Evolutionary conservation across 2,113 vertebrate species (phyloP).

Genomic region (Eretmochelys imbricata): DNA sequence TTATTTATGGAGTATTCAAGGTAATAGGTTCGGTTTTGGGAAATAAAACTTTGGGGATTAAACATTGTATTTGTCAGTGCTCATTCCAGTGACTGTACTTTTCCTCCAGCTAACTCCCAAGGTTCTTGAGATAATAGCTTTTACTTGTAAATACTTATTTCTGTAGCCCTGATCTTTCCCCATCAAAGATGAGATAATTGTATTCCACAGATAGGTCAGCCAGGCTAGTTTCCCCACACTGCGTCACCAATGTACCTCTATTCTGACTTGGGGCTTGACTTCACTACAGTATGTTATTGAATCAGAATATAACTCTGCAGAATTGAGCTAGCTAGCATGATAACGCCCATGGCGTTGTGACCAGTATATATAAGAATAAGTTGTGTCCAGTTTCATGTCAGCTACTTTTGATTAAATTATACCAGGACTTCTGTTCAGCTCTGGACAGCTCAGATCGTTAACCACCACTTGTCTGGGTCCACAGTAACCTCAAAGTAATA

Average conservation of each 20-base stretch:
- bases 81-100: constrained; percentile 69
- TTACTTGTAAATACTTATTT: constrained; percentile 69
- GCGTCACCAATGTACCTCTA: constrained; percentile 2
- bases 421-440: neutral
- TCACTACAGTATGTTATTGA: neutral
- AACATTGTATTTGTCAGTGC: constrained; percentile 68
- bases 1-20: constrained; percentile 74
- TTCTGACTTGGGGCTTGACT: constrained; percentile 22
- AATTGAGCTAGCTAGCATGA: neutral
- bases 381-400: neutral
- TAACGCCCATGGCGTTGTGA: neutral
- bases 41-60: constrained; percentile 73
- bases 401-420: neutral
- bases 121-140: constrained; percentile 68
- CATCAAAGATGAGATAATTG: constrained; percentile 62
- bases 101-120: constrained; percentile 57
- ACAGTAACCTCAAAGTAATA: neutral
- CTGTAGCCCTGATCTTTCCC: constrained; percentile 56
- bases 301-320: neutral
- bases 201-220: constrained; percentile 39
- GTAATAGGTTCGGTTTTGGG: constrained; percentile 64
- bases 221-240: neutral
- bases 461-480: neutral
- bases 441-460: neutral
- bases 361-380: neutral